Evolutionary conservation across 2,888 invertebrate species (phyloP).

Genomic region (Agriopis aurantiaria): DNA sequence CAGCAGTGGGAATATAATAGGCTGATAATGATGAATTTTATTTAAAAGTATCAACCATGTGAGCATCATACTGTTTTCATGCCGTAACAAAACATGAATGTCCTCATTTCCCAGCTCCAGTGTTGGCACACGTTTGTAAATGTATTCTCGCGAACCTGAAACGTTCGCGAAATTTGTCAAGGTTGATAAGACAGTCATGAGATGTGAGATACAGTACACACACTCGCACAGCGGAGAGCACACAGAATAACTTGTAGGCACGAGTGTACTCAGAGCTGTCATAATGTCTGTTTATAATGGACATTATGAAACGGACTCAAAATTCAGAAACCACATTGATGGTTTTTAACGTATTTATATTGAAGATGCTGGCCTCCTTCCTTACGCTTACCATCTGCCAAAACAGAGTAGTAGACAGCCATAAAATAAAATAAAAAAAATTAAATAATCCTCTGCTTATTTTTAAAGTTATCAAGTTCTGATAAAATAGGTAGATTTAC

Average conservation of each 20-base stretch:
- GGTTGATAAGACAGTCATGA: conserved; percentile 30
- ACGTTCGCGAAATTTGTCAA: conserved; percentile 21
- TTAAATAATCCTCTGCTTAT: too few relatives aligned
- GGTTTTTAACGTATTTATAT: too few relatives aligned
- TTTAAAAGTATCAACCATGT: background rate
- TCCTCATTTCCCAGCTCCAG: conserved; percentile 4
- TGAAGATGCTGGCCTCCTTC: too few relatives aligned
- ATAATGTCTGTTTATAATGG: too few relatives aligned
- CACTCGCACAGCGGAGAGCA: background rate
- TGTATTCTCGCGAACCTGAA: conserved; percentile 11
- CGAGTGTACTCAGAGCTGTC: background rate
- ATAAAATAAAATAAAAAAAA: too few relatives aligned
- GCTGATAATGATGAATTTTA: too few relatives aligned
- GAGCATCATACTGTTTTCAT: background rate
- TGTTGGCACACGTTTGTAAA: background rate
- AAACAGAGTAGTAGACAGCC: too few relatives aligned
- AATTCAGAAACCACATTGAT: background rate
- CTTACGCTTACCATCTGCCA: too few relatives aligned
- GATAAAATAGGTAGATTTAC: too few relatives aligned
- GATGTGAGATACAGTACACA: conserved; percentile 12
- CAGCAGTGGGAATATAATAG: too few relatives aligned
- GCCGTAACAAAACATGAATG: background rate
- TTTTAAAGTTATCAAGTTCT: too few relatives aligned
- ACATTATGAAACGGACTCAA: background rate
- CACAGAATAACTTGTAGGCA: background rate